These are phyloP conservation scores for Boleophthalmus pectinirostris DNA, from an alignment of 2,113 vertebrate species.

Conservation along the genomic window DNA sequence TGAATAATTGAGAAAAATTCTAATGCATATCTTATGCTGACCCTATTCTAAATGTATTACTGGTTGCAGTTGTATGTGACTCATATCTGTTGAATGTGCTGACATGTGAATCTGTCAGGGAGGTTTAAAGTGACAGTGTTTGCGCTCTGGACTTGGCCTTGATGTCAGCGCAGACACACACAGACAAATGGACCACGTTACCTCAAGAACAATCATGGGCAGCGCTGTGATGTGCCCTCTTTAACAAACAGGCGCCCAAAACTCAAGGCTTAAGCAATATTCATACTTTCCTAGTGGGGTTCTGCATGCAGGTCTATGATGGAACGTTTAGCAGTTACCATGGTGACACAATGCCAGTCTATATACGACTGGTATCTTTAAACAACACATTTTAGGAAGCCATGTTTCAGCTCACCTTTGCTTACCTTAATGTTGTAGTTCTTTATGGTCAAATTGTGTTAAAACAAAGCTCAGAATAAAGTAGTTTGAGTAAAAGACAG, in stretches of 20 bases:
- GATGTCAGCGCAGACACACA: constrained; percentile 44
- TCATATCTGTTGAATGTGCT: constrained; percentile 62
- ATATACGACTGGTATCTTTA: too few species aligned
- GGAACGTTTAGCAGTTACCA: too few species aligned
- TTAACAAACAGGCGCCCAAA: constrained; percentile 11
- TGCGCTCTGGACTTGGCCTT: constrained; percentile 52
- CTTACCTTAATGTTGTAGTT: too few species aligned
- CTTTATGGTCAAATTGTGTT: too few species aligned
- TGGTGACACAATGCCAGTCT: too few species aligned
- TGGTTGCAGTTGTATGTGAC: constrained; percentile 19
- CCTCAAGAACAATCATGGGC: constrained; percentile 38
- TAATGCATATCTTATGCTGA: not conserved
- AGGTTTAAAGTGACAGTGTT: constrained; percentile 52
- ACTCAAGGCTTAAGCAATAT: not conserved
- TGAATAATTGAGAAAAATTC: not conserved
- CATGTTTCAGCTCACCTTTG: too few species aligned
- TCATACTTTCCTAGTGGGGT: too few species aligned
- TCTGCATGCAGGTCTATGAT: too few species aligned
- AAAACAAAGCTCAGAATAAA: too few species aligned
- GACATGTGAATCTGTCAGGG: constrained; percentile 65
- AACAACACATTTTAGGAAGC: too few species aligned
- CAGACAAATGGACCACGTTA: constrained; percentile 51
- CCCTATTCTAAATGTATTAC: not conserved
- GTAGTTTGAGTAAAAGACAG: too few species aligned
- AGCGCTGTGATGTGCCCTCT: constrained; percentile 7